A percentile compares a stretch with the other conserved stretches of the same genome.
Evolutionary conservation across 2,888 invertebrate species (phyloP).

Genomic region (Ichneumon xanthorius): DNA sequence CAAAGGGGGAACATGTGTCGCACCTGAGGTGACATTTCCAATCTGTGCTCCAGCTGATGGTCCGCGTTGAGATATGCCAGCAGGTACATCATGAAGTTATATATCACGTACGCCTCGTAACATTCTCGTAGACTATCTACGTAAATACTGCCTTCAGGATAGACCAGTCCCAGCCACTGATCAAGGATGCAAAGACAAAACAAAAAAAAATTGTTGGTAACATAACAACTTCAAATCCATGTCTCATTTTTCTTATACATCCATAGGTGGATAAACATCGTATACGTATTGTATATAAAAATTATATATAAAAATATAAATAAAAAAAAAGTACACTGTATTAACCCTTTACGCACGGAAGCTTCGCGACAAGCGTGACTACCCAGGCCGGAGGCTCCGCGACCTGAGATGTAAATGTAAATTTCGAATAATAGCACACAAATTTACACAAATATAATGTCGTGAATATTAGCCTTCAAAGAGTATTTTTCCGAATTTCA

Average conservation of each 20-base stretch:
- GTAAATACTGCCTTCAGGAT: conserved; percentile 95
- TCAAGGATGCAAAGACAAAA: not conserved
- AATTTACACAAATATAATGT: too few species aligned
- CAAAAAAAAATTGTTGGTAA: not conserved
- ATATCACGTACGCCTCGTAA: conserved; percentile 99
- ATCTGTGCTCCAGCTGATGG: conserved; percentile 93
- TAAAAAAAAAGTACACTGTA: too few species aligned
- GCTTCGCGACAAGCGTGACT: too few species aligned
- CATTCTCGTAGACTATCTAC: conserved; percentile 97
- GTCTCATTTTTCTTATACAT: not conserved
- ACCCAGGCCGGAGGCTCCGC: too few species aligned
- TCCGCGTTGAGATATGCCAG: conserved; percentile 95
- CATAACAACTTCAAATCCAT: not conserved
- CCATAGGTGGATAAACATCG: not conserved
- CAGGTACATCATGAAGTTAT: conserved; percentile 98
- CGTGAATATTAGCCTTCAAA: too few species aligned
- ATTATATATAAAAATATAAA: too few species aligned
- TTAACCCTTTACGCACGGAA: too few species aligned
- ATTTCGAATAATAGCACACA: too few species aligned
- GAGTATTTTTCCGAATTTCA: too few species aligned
- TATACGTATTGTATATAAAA: too few species aligned
- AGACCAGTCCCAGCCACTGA: conserved; percentile 95
- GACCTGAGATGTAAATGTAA: too few species aligned
- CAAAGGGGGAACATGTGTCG: conserved; percentile 96
- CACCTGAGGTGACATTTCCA: conserved; percentile 93